Base-by-base conservation (phyloP, 2,113 vertebrate species). In the Petroica traversi region DNA sequence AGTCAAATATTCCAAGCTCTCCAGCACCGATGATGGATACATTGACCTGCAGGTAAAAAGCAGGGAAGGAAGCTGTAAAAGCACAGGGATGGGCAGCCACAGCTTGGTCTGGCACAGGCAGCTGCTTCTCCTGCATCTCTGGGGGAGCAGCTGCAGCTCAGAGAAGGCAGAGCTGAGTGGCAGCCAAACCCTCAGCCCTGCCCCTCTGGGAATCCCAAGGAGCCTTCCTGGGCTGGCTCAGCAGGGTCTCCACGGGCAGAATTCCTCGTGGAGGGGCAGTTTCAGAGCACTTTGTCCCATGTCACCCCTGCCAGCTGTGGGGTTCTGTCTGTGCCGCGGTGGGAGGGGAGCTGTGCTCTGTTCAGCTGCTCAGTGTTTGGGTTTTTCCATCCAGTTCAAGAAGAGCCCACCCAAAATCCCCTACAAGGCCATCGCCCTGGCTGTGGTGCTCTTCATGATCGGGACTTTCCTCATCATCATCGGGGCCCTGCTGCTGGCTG, bases 331-430 rank as follows among this genome's bases (percentile, higher is more conserved):
- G 48, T 26, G 75, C 80, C 8, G 0, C 0, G 1, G 4, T 16
- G 62, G 17, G 71, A 72, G 17, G 29, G 63, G 23, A 62, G 13
- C 71, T 20, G 26, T 20, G 46, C 64, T 5, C 5, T 5, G 22
- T 19, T 19, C 25, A 36, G 28, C 71, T 45, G 2, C 7, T 58
- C 61, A 25, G 9, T 14, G 0, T 38, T 71, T 67, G 43, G 15
- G 3, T 54, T 96, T 81, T 95, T 43, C 86, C 45, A 61, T 91
- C 2, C 97, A 99, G 99, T 99, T 99, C 97, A 99, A 99, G 98
- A 99, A 97, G 97, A 99, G 98, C 84, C 99, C 99, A 31, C 99
- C 99, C n/a, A 99, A 99, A 97, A 98, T 99, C 72, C 99, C 99
- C 8, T 99, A 99, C 97, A 99, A 99, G 97, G 99, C 99, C 28